phyloP scores from a whole-genome alignment of 2,113 vertebrate species.

The Rhinolophus ferrumequinum region DNA sequence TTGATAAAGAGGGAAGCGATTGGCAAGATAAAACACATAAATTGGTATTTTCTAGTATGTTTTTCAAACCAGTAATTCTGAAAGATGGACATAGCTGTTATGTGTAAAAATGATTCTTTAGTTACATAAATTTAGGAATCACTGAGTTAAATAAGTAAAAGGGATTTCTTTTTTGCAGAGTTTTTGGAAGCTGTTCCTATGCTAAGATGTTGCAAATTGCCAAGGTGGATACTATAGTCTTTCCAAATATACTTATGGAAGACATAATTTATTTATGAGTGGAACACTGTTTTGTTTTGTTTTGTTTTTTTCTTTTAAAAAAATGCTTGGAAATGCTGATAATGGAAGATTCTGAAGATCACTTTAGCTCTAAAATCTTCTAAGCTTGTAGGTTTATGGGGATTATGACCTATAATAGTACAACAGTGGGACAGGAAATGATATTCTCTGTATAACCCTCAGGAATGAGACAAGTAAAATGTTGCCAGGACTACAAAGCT shows the following conservation, averaged over 20 bases:
- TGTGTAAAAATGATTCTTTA: neutral
- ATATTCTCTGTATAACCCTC: neutral
- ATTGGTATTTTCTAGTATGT: neutral
- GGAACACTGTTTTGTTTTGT: neutral
- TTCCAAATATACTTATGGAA: neutral
- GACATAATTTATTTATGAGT: neutral
- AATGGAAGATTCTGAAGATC: constrained; percentile 9
- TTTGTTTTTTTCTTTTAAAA: neutral
- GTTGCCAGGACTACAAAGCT: neutral
- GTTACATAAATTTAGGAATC: constrained; percentile 12
- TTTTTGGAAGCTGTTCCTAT: neutral
- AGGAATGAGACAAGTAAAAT: neutral
- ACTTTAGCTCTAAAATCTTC: constrained; percentile 10
- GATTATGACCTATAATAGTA: neutral
- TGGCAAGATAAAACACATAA: neutral
- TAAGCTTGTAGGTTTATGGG: neutral
- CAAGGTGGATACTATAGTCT: neutral
- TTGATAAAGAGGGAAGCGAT: neutral
- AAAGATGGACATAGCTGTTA: neutral
- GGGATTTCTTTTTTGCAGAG: neutral
- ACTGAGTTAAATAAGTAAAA: constrained; percentile 14
- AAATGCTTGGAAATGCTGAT: neutral
- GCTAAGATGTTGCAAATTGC: neutral
- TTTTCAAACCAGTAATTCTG: constrained; percentile 40
- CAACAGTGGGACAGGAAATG: neutral